Evolutionary conservation across 2,113 vertebrate genomes (phyloP), one percentile per base, ranked within the genome.

Genomic region (Burhinus bistriatus): DNA sequence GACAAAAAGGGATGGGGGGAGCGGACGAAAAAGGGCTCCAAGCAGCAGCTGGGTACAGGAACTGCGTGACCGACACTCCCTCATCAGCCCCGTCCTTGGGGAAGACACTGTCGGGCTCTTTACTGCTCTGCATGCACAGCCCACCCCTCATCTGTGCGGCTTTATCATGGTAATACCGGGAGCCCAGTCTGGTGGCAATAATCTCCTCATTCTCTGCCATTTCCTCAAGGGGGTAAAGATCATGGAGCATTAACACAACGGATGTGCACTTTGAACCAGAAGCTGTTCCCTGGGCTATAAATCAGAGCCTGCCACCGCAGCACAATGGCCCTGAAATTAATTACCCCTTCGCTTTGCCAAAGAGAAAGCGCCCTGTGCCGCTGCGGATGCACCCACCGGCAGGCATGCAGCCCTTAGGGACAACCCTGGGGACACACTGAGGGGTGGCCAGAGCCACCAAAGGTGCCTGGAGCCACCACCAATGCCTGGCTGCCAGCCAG

Each of bases 211-310:
- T 97, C 97, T 98, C 92, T 89, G 80, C 94, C 51, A 0, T 62
- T 96, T 97, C 92, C 73, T 80, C 93, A 57, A 62, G 70, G 92
- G 97, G 96, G 82, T 94, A 97, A 97, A 97, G 97, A 97, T 95
- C 90, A 61, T 5, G 70, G 92, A 95, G 85, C 83, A 87, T 91
- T 95, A 91, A 96, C 91, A 70, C 90, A 96, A 44, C 96, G 92
- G 98, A 92, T 86, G 70, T 90, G 96, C 80, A 92, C 97, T 96
- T 59, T 94, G 97, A 97, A 93, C 97, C 97, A 95, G 96, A 94
- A 96, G 96, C 81, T 77, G 81, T 96, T 88, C 94, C n/a, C 86
- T 40, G 92, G 36, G 93, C 93, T 70, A 96, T 97, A 87, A 96
- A 96, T 92, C 90, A 89, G 95, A 8, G 75, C 85, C 96, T 75